Conservation (phyloP, 2,113 vertebrate genomes). For the Aegithalos caudatus region DNA sequence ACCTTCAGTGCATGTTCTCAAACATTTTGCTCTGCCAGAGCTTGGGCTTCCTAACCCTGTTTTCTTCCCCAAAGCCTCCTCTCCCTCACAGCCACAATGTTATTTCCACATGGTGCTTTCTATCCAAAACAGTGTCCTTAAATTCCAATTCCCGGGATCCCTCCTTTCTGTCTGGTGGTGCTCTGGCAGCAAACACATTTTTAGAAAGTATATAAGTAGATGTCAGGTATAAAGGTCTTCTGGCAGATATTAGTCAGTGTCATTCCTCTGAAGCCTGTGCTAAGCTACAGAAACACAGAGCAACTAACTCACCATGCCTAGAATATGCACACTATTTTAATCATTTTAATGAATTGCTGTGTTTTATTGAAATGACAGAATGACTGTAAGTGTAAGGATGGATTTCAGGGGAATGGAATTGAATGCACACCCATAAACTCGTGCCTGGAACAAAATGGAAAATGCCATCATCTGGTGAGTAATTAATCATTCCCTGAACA, state of each 20-base stretch:
- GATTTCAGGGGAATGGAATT: slow-evolving; percentile 83
- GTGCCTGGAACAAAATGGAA: slow-evolving; percentile 77
- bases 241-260: neutral
- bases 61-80: neutral
- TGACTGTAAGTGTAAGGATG: slow-evolving; percentile 84
- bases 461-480: slow-evolving; percentile 88
- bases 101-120: neutral
- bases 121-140: neutral
- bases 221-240: neutral
- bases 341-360: neutral
- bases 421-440: slow-evolving; percentile 81
- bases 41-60: neutral
- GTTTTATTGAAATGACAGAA: slow-evolving; percentile 70
- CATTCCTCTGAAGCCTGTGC: neutral
- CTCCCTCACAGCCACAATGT: neutral
- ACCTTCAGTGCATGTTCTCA: neutral
- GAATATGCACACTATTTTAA: neutral
- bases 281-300: neutral
- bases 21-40: neutral
- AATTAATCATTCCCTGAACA: slow-evolving; percentile 41
- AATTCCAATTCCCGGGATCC: neutral
- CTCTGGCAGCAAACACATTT: neutral
- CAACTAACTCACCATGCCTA: neutral
- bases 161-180: fast-evolving
- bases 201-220: neutral